phyloP scores from a whole-genome alignment of 2,797 vertebrate genomes.

The Tauraco hartlaubi region DNA sequence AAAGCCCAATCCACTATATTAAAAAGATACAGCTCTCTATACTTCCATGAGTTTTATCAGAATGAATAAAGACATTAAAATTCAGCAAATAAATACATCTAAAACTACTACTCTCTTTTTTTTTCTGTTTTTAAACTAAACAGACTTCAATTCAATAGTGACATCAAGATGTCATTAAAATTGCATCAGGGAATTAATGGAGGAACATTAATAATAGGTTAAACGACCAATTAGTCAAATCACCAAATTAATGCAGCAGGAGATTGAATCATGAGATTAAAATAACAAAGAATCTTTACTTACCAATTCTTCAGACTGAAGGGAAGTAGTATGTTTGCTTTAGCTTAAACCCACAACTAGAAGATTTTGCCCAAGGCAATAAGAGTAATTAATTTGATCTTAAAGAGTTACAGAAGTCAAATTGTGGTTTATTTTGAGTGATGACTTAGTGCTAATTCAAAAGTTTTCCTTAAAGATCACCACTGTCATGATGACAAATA shows the following conservation, averaged over 20 bases:
- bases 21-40: neutral
- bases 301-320: slow-evolving; percentile 17
- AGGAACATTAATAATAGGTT: slow-evolving; percentile 65
- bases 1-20: neutral
- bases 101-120: neutral
- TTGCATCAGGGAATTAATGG: slow-evolving; percentile 60
- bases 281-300: slow-evolving; percentile 66
- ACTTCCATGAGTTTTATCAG: neutral
- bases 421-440: neutral
- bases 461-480: neutral
- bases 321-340: slow-evolving; percentile 15
- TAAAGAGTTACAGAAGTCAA: slow-evolving; percentile 22
- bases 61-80: slow-evolving; percentile 8
- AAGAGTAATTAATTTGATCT: slow-evolving; percentile 18
- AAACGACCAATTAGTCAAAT: slow-evolving; percentile 67
- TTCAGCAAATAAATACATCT: neutral
- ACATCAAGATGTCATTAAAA: slow-evolving; percentile 60
- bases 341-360: neutral
- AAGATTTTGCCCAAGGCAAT: slow-evolving; percentile 17
- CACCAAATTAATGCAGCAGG: slow-evolving; percentile 67
- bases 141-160: slow-evolving; percentile 43
- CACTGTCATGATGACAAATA: neutral
- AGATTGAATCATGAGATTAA: slow-evolving; percentile 65
- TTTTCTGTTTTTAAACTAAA: neutral
- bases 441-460: neutral